Percentiles rank a stretch among this genome's conserved stretches.
These are phyloP conservation scores for Elephantulus edwardii DNA, from an alignment of 2,113 vertebrate genomes.

Conservation along the genomic window DNA sequence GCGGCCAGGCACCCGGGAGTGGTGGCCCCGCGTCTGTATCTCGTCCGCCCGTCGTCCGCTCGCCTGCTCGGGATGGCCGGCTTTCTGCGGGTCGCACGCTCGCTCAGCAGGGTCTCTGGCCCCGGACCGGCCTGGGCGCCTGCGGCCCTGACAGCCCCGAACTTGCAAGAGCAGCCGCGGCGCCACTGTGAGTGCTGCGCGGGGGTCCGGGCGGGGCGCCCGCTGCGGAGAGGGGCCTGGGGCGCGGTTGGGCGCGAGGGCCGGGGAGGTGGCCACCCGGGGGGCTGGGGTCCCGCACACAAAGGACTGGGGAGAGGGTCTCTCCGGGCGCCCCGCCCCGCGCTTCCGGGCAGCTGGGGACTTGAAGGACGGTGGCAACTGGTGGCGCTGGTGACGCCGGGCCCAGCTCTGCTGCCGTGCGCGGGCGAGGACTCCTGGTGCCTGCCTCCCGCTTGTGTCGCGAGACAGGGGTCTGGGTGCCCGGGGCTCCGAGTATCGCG, in stretches of 20 bases:
- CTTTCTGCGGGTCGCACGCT: conserved; percentile 67
- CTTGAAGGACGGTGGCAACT: conserved; percentile 51
- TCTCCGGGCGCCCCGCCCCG: background rate
- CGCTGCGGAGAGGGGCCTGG: background rate
- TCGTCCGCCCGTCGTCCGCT: background rate
- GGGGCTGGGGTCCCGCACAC: background rate
- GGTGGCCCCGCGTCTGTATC: background rate
- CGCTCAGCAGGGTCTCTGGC: conserved; percentile 64
- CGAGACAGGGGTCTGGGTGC: background rate
- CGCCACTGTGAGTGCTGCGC: conserved; percentile 73
- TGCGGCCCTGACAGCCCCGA: conserved; percentile 57
- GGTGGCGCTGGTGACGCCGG: conserved; percentile 31
- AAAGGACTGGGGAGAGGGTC: background rate
- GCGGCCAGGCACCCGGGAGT: background rate
- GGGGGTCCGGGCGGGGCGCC: conserved; percentile 3
- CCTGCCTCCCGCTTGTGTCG: background rate
- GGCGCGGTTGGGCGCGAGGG: background rate
- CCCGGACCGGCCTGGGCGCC: conserved; percentile 64
- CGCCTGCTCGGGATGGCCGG: conserved; percentile 60
- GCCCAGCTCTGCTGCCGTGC: background rate
- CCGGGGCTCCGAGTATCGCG: background rate
- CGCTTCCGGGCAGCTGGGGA: background rate
- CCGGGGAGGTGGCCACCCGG: background rate
- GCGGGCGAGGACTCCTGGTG: background rate
- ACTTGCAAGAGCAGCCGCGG: conserved; percentile 64